These are phyloP conservation scores for Leptinotarsa juncta DNA, from an alignment of 2,888 invertebrate species.

Conservation along the genomic window DNA sequence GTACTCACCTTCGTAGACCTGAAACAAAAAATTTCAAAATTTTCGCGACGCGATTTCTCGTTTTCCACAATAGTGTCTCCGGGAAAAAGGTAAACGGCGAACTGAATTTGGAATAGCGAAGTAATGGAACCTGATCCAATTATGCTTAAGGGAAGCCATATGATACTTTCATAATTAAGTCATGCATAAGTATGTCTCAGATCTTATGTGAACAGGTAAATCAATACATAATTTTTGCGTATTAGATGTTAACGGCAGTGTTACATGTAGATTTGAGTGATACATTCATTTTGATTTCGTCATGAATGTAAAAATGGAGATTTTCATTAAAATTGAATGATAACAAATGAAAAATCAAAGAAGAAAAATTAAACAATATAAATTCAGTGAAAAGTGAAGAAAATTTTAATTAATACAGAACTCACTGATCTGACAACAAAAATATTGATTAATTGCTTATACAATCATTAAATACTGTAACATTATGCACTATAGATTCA, in stretches of 20 bases:
- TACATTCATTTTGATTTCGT: too few relatives aligned
- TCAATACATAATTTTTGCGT: conserved; percentile 15
- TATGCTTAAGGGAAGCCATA: conserved; percentile 49
- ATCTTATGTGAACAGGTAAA: conserved; percentile 43
- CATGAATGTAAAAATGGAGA: too few relatives aligned
- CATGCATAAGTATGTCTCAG: conserved; percentile 37
- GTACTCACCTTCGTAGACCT: conserved; percentile 20
- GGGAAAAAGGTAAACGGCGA: conserved; percentile 24
- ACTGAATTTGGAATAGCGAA: conserved; percentile 30
- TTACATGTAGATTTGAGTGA: not conserved
- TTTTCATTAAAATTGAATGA: too few relatives aligned
- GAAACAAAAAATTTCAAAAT: not conserved
- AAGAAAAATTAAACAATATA: too few relatives aligned
- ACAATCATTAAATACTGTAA: too few relatives aligned
- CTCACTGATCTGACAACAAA: too few relatives aligned
- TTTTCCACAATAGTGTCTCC: not conserved
- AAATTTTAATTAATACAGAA: too few relatives aligned
- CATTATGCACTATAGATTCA: too few relatives aligned
- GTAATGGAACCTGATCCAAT: conserved; percentile 43
- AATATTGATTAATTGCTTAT: too few relatives aligned
- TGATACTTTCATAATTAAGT: conserved; percentile 46
- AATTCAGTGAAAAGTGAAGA: too few relatives aligned
- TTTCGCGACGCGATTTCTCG: not conserved
- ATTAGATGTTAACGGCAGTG: not conserved
- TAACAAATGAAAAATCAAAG: too few relatives aligned